A percentile compares a stretch with the other conserved stretches of the same genome.
phyloP scores from a whole-genome alignment of 2,888 invertebrate genomes.

The Scaeva pyrastri region DNA sequence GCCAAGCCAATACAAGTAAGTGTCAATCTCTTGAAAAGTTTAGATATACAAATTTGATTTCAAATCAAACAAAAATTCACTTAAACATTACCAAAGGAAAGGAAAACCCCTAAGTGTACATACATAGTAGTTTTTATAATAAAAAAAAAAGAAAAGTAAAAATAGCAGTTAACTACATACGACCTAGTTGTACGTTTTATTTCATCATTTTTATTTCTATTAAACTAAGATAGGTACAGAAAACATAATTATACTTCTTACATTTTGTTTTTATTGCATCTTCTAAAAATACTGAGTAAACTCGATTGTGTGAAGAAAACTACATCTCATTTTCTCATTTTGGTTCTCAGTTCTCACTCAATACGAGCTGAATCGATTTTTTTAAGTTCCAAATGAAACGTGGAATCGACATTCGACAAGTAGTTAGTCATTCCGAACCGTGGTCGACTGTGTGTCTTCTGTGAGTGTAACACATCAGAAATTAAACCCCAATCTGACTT shows the following conservation, averaged over 20 bases:
- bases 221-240: neutral
- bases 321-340: neutral
- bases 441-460: conserved; percentile 12
- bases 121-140: no score
- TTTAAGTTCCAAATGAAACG: conserved; percentile 46
- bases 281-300: neutral
- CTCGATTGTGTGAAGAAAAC: neutral
- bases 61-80: no score
- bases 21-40: no score
- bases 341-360: conserved; percentile 27
- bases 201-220: neutral
- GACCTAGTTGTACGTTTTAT: neutral
- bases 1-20: no score
- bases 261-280: neutral
- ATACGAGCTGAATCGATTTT: conserved; percentile 26
- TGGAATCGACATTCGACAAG: conserved; percentile 33
- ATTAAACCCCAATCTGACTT: neutral
- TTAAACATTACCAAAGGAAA: no score
- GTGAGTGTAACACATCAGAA: neutral
- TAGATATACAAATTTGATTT: no score
- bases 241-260: neutral
- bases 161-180: no score
- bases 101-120: no score
- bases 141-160: no score
- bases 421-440: conserved; percentile 3